Base-by-base conservation (phyloP, 2,113 vertebrate genomes). In the Bombycilla garrulus region DNA sequence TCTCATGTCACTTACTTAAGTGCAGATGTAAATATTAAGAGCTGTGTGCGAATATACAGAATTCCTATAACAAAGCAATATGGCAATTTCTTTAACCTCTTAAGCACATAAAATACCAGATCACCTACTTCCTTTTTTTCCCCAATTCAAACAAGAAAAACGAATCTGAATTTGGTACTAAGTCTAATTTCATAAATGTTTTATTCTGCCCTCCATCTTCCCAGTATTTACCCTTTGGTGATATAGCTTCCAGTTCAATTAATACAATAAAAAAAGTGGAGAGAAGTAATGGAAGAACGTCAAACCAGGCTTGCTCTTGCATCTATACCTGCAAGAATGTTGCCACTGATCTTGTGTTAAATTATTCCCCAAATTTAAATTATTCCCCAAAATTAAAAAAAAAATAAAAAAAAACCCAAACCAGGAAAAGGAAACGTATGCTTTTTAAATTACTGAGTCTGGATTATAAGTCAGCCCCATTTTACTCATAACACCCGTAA, bases 21-120 rank as follows among this genome's bases (percentile, higher is more conserved):
- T 31, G 54, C 71, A 84, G 45, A 88, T 48, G 87, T 24, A 89
- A 80, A 56, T 65, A 90, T 79, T 22, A 74, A 87, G 60, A 86
- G 47, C 54, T 62, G 21, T 5, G 1, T 38, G 62, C 7, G 28
- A 86, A 65, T 35, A 93, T 31, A 93, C 33, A 71, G 36, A 83
- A 94, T 82, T 92, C 47, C 82, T 88, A 31, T 17, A 92, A 92
- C 60, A 94, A 96, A 93, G 82, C 74, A 91, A 57, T 65, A 91
- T 0, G 12, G 15, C 66, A 66, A 69, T 33, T 38, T 93, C 77
- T 54, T 94, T 51, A 76, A 57, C 40, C 29, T 71, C 51, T 60
- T 81, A 83, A 82, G 60, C 8, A 53, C 18, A 26, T 40, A 71
- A 44, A 90, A 85, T 38, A 91, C 15, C 74, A 85, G n/a, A 82